Base-by-base conservation (phyloP, 1,140 invertebrate genomes). In the Bombyx mori region DNA sequence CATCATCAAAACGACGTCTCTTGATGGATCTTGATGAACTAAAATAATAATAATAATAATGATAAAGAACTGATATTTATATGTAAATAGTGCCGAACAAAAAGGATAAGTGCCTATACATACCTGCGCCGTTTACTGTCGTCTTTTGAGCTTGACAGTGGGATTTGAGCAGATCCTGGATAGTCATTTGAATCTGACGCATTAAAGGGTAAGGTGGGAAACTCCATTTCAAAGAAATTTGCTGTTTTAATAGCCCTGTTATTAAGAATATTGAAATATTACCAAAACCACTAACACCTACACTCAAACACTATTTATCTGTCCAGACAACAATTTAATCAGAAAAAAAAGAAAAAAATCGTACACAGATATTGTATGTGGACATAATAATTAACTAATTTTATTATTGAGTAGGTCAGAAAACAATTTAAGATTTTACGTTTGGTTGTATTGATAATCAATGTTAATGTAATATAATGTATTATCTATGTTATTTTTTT, bases 1-100 rank as follows among this genome's bases (percentile, higher is more conserved):
- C 97, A 90, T 99, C 97, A 81, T 99, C 97, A 89, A 99, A 99
- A 66, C 97, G 96, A 71, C 95, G 94, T 7, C 97, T 90, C 86
- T 98, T 99, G 72, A 99, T 98, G 8, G 96, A 97, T 52, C 97
- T 89, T 43, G 95, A 96, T 6, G 96, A 97, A 76, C 95, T 96
- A 69, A 61, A 77, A 80, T 52, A 12, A 45, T 45, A 3, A 22
- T 54, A 35, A 43, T 12, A 49, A 42, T 35, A 42, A 26, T 43
- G n/a, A 26, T 9, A 42, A n/a, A 46, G 22, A 53, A 43, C 51
- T 43, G 2, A 35, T 53, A 42, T 54, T 5, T 42, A 7, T 52
- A 8, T 10, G 26, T 5, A 5, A 35, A 35, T 5, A 35, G 26
- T 35, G 26, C 26, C 26, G 26, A 35, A 5, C 26, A 35, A 35